These are phyloP conservation scores for Platichthys stellatus DNA, from an alignment of 2,113 vertebrate genomes.

Conservation along the genomic window DNA sequence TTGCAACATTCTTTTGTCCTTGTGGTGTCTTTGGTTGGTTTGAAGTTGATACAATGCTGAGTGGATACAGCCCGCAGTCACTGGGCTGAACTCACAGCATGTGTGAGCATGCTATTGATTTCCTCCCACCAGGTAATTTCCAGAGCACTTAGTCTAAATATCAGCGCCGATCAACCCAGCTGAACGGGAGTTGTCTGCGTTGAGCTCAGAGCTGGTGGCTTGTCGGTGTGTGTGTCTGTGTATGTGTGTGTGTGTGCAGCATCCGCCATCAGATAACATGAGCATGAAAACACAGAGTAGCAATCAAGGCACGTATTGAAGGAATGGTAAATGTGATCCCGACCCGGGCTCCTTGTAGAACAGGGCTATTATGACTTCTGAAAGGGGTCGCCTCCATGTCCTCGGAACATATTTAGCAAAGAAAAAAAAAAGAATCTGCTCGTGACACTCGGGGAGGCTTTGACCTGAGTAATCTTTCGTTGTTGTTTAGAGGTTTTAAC, in stretches of 20 bases:
- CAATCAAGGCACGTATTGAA: not conserved
- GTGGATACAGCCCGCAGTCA: conserved; percentile 14
- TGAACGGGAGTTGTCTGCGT: conserved; percentile 48
- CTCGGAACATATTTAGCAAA: conserved; percentile 44
- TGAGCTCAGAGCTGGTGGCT: conserved; percentile 13
- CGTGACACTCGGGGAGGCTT: conserved; percentile 56
- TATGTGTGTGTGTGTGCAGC: conserved; percentile 2
- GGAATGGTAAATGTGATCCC: conserved; percentile 12
- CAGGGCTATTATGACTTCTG: conserved; percentile 40
- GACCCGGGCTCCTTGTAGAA: conserved; percentile 24
- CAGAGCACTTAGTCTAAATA: conserved; percentile 73
- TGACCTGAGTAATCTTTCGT: conserved; percentile 73
- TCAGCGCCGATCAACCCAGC: conserved; percentile 60
- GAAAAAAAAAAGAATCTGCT: conserved; percentile 19
- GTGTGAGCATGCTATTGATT: conserved; percentile 66
- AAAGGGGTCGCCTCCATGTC: conserved; percentile 57
- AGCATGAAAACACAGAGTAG: conserved; percentile 5
- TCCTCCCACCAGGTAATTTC: conserved; percentile 65
- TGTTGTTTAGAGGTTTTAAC: conserved; percentile 79
- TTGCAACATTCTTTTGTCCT: conserved; percentile 12
- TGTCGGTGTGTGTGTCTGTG: not conserved
- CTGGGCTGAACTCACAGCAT: conserved; percentile 33
- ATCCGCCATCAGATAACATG: not conserved
- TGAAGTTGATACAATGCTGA: conserved; percentile 39
- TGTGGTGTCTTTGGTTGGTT: conserved; percentile 15